Conservation (phyloP, 1,140 invertebrate genomes). For the Lepidotrigona ventralis region DNA sequence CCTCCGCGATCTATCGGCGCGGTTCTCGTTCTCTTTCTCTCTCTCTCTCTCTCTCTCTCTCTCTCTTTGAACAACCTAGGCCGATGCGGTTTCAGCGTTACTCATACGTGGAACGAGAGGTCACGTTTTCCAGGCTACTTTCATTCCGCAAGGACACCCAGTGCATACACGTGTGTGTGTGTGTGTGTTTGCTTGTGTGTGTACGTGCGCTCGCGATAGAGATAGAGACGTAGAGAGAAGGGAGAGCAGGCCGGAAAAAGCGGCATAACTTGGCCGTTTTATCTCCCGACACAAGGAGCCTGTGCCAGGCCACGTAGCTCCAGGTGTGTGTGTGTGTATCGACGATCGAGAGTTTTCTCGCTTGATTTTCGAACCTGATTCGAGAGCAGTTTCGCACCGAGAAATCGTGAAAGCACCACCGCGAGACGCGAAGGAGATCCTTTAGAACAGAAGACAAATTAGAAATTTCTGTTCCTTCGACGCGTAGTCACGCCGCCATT, state of each 20-base stretch:
- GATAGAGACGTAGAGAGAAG: slow-evolving; percentile 38
- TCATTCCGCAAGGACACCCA: slow-evolving; percentile 79
- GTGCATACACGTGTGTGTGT: slow-evolving; percentile 44
- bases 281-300: slow-evolving; percentile 27
- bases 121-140: slow-evolving; percentile 78
- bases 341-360: slow-evolving; percentile 53
- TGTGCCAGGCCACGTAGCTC: slow-evolving; percentile 1
- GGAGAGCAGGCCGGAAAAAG: slow-evolving; percentile 62
- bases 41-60: no score
- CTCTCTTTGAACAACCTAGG: no score
- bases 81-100: slow-evolving; percentile 25
- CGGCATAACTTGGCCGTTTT: slow-evolving; percentile 65
- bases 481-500: no score
- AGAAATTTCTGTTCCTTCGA: no score
- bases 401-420: slow-evolving; percentile 59
- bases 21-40: background rate
- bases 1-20: background rate
- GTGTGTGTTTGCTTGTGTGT: slow-evolving; percentile 22
- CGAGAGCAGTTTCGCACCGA: slow-evolving; percentile 53
- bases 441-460: background rate
- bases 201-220: slow-evolving; percentile 20
- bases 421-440: background rate
- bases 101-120: slow-evolving; percentile 67
- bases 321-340: slow-evolving; percentile 26
- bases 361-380: slow-evolving; percentile 52